A percentile compares a stretch with the other conserved stretches of the same genome.
Conservation (phyloP, 2,888 invertebrate species). For the Salpingus planirostris region DNA sequence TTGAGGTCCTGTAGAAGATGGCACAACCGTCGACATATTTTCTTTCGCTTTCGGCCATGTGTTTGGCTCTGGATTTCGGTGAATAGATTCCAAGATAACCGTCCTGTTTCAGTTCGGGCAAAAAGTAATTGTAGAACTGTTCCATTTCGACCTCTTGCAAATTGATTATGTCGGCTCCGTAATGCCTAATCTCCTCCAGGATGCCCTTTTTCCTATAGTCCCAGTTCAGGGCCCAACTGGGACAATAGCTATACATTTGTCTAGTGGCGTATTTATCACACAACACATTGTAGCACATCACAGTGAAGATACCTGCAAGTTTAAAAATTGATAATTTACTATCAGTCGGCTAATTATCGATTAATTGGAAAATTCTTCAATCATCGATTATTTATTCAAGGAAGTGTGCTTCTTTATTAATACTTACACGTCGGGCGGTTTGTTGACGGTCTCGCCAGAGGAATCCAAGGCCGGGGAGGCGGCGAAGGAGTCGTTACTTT, state of each 20-base stretch:
- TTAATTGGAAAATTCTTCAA: too few relatives aligned
- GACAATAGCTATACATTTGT: conserved; percentile 99
- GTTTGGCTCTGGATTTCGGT: conserved; percentile 96
- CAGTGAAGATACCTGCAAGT: conserved; percentile 88
- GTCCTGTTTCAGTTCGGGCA: conserved; percentile 85
- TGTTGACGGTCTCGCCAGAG: conserved; percentile 79
- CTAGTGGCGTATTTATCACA: conserved; percentile 98
- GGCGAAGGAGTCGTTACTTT: conserved; percentile 82
- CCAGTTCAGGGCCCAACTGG: conserved; percentile 98
- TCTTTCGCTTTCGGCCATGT: conserved; percentile 93
- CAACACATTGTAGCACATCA: conserved; percentile 99
- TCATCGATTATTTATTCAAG: too few relatives aligned
- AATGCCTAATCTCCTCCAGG: conserved; percentile 91
- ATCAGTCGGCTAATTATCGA: too few relatives aligned
- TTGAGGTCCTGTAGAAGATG: conserved; percentile 90
- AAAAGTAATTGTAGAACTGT: conserved; percentile 94
- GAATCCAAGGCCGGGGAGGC: conserved; percentile 93
- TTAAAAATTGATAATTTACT: too few relatives aligned
- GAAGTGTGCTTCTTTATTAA: too few relatives aligned
- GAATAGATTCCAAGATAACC: conserved; percentile 95
- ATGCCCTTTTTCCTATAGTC: conserved; percentile 97
- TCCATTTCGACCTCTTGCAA: conserved; percentile 97
- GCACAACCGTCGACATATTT: conserved; percentile 99
- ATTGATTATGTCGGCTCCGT: conserved; percentile 95
- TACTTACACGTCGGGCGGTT: conserved; percentile 84